phyloP scores from a whole-genome alignment of 2,888 invertebrate genomes.

The Lepeophtheirus nordmannii region DNA sequence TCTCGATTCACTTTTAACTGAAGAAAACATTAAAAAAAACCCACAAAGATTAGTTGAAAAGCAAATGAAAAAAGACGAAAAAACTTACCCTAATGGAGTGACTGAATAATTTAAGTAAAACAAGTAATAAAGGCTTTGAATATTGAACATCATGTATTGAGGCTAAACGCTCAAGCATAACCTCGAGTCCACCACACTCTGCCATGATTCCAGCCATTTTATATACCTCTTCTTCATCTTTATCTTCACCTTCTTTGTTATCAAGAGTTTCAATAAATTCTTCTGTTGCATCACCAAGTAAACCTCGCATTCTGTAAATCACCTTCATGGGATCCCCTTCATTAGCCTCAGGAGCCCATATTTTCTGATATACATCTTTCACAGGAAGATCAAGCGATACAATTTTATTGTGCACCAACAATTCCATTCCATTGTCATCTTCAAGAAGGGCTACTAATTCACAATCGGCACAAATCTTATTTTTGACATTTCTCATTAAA shows the following conservation, averaged over 20 bases:
- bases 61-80: not conserved
- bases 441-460: slow-evolving; percentile 92
- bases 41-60: not conserved
- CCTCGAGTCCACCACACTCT: slow-evolving; percentile 55
- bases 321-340: slow-evolving; percentile 92
- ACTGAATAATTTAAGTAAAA: slow-evolving; percentile 71
- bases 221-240: slow-evolving; percentile 87
- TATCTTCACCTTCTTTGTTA: slow-evolving; percentile 62
- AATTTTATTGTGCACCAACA: slow-evolving; percentile 92
- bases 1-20: slow-evolving; percentile 65
- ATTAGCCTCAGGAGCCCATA: slow-evolving; percentile 66
- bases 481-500: slow-evolving; percentile 94
- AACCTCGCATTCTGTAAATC: slow-evolving; percentile 90
- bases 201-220: slow-evolving; percentile 71
- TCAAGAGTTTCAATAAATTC: slow-evolving; percentile 91
- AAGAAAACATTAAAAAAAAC: slow-evolving; percentile 8
- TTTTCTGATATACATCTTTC: slow-evolving; percentile 46
- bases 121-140: slow-evolving; percentile 70
- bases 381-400: slow-evolving; percentile 91
- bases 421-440: slow-evolving; percentile 96
- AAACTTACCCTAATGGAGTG: slow-evolving; percentile 57
- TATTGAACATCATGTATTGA: slow-evolving; percentile 68
- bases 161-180: slow-evolving; percentile 65
- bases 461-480: slow-evolving; percentile 95
- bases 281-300: slow-evolving; percentile 95